Base-by-base conservation (phyloP, 2,797 vertebrate genomes). In the Tinamus major region DNA sequence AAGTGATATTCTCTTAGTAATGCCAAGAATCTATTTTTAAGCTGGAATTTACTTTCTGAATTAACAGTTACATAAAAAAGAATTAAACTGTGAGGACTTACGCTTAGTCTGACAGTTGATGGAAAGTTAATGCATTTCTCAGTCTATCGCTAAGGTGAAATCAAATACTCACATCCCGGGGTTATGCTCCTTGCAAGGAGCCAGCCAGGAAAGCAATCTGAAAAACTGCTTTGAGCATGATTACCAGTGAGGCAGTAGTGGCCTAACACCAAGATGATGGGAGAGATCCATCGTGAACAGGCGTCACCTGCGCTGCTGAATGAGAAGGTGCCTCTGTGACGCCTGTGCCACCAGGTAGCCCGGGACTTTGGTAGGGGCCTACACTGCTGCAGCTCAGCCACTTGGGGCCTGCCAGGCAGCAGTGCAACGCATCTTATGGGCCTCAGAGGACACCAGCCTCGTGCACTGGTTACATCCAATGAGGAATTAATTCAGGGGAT, bases 401-500 rank as follows among this genome's bases (percentile, higher is more conserved):
- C 12, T 1, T 2, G 67, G 17, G 69, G 27, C 49, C 31, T 49
- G 51, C 31, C 16, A 26, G 53, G 31, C 48, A 72, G 63, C 13
- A 61, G 3, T 1, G 8, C 65, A 12, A 39, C 13, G 12, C 3
- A 72, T 12, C 26, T 56, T 65, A 13, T 2, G 9, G 19, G 5
- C 65, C 13, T 18, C 31, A 55, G 12, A 65, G 8, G 19, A 27
- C 49, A 82, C 10, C 11, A 82, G 27, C 19, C 10, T 13, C 0
- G 0, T 15, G 12, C 20, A 41, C 27, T 49, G 44, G 33, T 17
- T 44, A 69, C 27, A 51, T n/a, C 7, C 64, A 33, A 17, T 2
- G 9, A 33, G 0, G 1, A 17, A 42, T 59, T 17, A 51, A n/a
- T 13, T 16, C 42, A 78, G 26, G 44, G 19, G 5, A n/a, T 21